Percentiles rank a stretch among this genome's conserved stretches.
These are phyloP conservation scores for Trachelus troglodyta DNA, from an alignment of 2,888 invertebrate species.

Conservation along the genomic window DNA sequence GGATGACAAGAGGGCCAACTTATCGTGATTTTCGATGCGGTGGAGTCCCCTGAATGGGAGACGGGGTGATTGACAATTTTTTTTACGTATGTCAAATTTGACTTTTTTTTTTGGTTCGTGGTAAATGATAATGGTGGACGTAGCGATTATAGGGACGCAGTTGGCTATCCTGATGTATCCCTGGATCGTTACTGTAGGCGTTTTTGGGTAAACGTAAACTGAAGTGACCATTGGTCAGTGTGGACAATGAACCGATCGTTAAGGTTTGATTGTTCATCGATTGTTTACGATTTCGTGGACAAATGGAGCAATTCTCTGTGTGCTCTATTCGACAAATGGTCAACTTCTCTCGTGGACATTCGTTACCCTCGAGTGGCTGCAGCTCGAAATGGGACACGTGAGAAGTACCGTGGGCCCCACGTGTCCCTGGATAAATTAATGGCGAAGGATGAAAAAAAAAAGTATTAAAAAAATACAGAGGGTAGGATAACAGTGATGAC, in stretches of 20 bases:
- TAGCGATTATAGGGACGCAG: not conserved
- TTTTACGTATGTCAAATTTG: not conserved
- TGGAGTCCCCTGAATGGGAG: not conserved
- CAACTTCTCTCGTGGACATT: not conserved
- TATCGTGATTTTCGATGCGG: not conserved
- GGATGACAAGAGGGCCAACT: not conserved
- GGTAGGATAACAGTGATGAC: not conserved
- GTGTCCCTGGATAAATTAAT: not conserved
- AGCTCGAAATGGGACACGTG: not conserved
- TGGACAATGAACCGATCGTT: constrained; percentile 40
- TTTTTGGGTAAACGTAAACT: not conserved
- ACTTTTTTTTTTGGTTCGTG: not conserved
- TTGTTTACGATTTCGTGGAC: constrained; percentile 46
- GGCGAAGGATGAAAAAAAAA: too few species aligned
- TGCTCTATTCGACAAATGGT: not conserved
- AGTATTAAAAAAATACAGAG: not conserved
- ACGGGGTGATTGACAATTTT: not conserved
- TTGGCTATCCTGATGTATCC: not conserved
- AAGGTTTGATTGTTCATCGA: constrained; percentile 42
- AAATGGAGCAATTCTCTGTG: constrained; percentile 29
- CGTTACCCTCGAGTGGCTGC: not conserved
- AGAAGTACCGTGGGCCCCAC: not conserved
- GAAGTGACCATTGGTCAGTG: constrained; percentile 35
- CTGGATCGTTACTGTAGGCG: not conserved
- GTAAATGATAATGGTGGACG: not conserved